Evolutionary conservation across 2,888 invertebrate species (phyloP), one percentile per base, ranked within the genome.

Genomic region (Norana najaformis): DNA sequence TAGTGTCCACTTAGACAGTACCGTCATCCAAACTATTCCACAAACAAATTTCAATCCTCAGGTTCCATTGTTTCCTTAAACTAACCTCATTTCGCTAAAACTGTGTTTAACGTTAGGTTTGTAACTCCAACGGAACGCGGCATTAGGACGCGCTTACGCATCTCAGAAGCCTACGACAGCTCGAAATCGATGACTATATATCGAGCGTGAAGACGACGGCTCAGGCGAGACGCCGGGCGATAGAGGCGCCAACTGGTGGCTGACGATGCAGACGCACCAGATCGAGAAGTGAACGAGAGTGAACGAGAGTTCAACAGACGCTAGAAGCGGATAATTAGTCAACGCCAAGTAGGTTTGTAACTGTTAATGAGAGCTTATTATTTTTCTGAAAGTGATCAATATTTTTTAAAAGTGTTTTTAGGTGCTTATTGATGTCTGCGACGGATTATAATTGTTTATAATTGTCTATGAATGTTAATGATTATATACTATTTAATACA

Each of bases 261-360:
- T 37, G 88, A 41, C 34, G 89, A 89, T 41, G 89, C 37, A 35
- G 89, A 89, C 35, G 41, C 11, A 39, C 30, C 11, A 30, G 41
- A 41, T 89, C 35, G 39, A 23, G 88, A 88, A 38, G 89, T 39
- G 37, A 35, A 89, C 69, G 69, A 69, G 69, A 38, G 89, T 39
- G 37, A 35, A 89, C 69, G 69, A 69, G 69, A 69, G 69, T 69
- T 69, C 16, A 13, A 69, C 1, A 30, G 4, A 69, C 69, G 69
- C 23, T n/a, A 30, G 30, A 1, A 30, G 36, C 38, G 11, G 37
- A 88, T 38, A 36, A 37, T 88, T 37, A 38, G 36, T 37, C 34
- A 88, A 38, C 88, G 88, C 30, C 36, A 88, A 37, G 38, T 37
- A 37, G 88, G 38, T 88, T 88, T 35, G 1, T 36, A 37, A 35